Evolutionary conservation across 1,140 invertebrate genomes (phyloP).

Genomic region (Aphis craccivora): DNA sequence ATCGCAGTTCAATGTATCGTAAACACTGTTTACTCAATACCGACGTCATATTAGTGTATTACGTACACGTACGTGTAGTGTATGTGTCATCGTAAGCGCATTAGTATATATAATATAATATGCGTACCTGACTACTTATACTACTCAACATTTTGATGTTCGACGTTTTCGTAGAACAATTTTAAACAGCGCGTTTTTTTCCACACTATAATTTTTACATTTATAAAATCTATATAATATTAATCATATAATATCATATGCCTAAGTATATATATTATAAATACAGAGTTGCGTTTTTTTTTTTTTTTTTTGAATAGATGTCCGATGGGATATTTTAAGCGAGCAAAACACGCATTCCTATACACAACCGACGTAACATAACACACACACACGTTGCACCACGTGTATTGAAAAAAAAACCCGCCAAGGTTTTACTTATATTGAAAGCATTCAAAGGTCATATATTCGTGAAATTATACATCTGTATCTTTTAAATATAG

Average conservation of each 20-base stretch:
- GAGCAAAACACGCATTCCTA: background rate
- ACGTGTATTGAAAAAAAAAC: background rate
- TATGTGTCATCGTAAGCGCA: background rate
- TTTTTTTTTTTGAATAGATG: no score
- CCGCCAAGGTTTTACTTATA: background rate
- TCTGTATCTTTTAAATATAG: background rate
- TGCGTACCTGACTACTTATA: background rate
- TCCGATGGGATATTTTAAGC: background rate
- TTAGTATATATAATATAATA: background rate
- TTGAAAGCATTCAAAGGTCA: slow-evolving; percentile 18
- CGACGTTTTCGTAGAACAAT: background rate
- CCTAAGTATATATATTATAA: no score
- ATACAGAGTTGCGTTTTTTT: background rate
- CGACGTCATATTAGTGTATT: background rate
- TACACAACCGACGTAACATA: no score
- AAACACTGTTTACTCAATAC: no score
- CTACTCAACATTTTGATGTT: background rate
- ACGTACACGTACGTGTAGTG: background rate
- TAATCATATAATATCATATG: background rate
- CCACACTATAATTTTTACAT: background rate
- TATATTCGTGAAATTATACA: background rate
- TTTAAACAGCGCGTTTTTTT: background rate
- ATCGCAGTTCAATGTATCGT: slow-evolving; percentile 20
- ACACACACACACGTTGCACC: background rate
- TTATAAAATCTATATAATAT: background rate